These are phyloP conservation scores for Sapajus apella DNA, from an alignment of 2,113 vertebrate species.

Conservation along the genomic window DNA sequence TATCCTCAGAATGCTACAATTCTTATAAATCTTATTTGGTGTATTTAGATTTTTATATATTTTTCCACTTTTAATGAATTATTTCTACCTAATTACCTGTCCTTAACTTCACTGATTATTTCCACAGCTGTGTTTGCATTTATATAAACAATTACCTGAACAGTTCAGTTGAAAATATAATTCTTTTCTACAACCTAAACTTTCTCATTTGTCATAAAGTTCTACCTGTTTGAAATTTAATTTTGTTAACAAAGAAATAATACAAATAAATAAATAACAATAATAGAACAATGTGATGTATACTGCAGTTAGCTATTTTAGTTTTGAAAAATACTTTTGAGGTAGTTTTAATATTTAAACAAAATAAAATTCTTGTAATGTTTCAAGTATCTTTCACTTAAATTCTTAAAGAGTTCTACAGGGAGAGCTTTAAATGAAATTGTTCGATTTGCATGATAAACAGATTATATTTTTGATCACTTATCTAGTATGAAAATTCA, in stretches of 20 bases:
- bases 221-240: not conserved
- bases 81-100: not conserved
- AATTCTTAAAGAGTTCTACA: not conserved
- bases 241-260: not conserved
- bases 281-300: not conserved
- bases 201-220: not conserved
- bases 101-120: not conserved
- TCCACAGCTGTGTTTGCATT: not conserved
- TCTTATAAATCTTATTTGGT: not conserved
- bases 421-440: not conserved
- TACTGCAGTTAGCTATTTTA: not conserved
- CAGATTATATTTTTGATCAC: not conserved
- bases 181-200: not conserved
- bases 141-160: not conserved
- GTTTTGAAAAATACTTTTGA: not conserved
- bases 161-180: not conserved
- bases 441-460: not conserved
- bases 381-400: not conserved
- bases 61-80: not conserved
- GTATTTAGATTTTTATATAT: not conserved
- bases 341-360: not conserved
- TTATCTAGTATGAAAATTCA: not conserved
- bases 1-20: not conserved
- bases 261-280: not conserved
- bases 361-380: not conserved